Evolutionary conservation across 2,888 invertebrate species (phyloP), one percentile per base, ranked within the genome.

Genomic region (Gibbula magus): DNA sequence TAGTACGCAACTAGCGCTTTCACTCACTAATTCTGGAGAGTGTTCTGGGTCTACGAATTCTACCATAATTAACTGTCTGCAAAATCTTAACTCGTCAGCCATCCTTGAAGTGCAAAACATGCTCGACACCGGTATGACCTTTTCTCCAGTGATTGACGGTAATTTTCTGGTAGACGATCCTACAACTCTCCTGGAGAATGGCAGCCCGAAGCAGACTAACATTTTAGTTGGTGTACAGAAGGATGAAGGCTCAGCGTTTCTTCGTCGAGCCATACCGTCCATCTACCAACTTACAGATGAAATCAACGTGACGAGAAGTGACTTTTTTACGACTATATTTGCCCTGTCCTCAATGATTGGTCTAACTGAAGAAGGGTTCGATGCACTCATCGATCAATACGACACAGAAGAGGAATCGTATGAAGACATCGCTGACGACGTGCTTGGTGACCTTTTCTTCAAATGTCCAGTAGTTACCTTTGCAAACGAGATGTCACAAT

Each of bases 401-500:
- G 45, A 35, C n/a, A n/a, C 22, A 4, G 4, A 18, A 35, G 20
- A 22, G 2, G 70, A 35, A 13, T 22, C 51, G 1, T 51, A 74
- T 22, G 35, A n/a, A n/a, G 45, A n/a, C 8, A 35, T 20, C 2
- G 13, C 74, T 5, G 35, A 20, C 13, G 45, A 74, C 18, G n/a
- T 74, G n/a, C n/a, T 74, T 51, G 45, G 74, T 5, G 74, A 74
- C 45, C n/a, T 18, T 1, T 97, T 97, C 94, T 98, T 98, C 94
- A 96, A 97, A 84, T 97, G 97, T 91, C 97, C 97, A 16, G 96
- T 97, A 78, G 96, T 97, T 91, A 95, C 96, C 90, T 97, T 97
- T 91, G 97, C 97, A 10, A 96, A 97, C n/a, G 79, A 76, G 1
- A 45, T 67, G 35, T 56, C 45, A 13, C 4, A 5, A 3, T 75